These are phyloP conservation scores for Periphyllus acericola DNA, from an alignment of 2,888 invertebrate species.

Conservation along the genomic window DNA sequence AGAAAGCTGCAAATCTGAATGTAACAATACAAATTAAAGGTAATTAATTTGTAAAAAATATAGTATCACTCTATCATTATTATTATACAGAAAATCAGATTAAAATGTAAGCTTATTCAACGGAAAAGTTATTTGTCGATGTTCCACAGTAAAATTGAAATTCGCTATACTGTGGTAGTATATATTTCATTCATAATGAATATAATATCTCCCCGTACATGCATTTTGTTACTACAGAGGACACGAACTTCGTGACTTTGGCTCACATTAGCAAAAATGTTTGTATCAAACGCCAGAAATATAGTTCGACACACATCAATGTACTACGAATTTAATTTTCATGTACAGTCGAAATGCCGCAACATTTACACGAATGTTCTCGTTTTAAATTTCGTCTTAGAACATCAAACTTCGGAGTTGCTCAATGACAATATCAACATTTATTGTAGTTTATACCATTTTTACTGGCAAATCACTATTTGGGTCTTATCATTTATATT, in stretches of 20 bases:
- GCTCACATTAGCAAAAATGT: background rate
- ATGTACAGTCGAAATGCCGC: background rate
- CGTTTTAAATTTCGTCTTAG: background rate
- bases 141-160: background rate
- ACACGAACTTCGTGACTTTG: background rate
- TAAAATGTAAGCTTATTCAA: too few relatives aligned
- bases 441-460: background rate
- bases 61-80: too few relatives aligned
- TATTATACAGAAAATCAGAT: too few relatives aligned
- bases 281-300: background rate
- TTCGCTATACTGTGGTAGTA: background rate
- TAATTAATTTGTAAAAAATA: too few relatives aligned
- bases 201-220: background rate
- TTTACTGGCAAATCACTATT: too few relatives aligned
- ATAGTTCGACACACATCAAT: background rate
- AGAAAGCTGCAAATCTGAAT: too few relatives aligned
- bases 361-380: background rate
- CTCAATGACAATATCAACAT: background rate
- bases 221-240: background rate
- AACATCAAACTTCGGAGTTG: background rate
- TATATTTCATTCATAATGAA: background rate
- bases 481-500: too few relatives aligned
- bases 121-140: background rate
- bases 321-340: background rate
- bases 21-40: too few relatives aligned